Percentiles rank a stretch among this genome's conserved stretches.
These are phyloP conservation scores for Equus przewalskii DNA, from an alignment of 2,113 vertebrate genomes.

Conservation along the genomic window DNA sequence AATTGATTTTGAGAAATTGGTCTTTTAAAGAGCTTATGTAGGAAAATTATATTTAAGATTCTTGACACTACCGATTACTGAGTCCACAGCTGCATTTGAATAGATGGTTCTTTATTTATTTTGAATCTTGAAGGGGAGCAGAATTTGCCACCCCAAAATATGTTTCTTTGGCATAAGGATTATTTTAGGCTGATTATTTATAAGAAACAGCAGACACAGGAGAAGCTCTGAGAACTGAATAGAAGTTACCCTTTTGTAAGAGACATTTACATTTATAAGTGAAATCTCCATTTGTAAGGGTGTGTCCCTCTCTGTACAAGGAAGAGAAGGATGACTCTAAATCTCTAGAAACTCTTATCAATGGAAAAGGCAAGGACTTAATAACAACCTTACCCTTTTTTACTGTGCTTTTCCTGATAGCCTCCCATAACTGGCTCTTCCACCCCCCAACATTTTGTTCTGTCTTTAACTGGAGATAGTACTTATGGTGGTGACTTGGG, in stretches of 20 bases:
- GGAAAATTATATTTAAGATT: constrained; percentile 58
- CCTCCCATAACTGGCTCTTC: neutral
- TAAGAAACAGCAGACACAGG: neutral
- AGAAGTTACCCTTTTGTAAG: neutral
- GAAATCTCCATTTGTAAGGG: neutral
- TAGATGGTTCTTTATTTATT: constrained; percentile 53
- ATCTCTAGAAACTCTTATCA: neutral
- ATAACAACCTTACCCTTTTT: neutral
- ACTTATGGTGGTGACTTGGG: neutral
- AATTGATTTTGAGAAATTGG: constrained; percentile 54
- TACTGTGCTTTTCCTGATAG: neutral
- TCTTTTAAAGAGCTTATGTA: constrained; percentile 25
- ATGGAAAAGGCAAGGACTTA: neutral
- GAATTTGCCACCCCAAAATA: neutral
- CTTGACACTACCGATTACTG: constrained; percentile 3
- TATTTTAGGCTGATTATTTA: neutral
- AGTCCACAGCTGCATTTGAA: constrained; percentile 43
- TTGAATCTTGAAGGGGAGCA: neutral
- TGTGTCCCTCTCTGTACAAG: neutral
- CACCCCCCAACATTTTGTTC: neutral
- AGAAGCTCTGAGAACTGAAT: neutral
- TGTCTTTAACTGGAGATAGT: neutral
- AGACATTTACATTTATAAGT: neutral
- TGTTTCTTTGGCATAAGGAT: neutral
- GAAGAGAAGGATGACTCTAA: neutral